Base-by-base conservation (phyloP, 92 coral and sea anemone genomes). In the Zoanthus sociatus region DNA sequence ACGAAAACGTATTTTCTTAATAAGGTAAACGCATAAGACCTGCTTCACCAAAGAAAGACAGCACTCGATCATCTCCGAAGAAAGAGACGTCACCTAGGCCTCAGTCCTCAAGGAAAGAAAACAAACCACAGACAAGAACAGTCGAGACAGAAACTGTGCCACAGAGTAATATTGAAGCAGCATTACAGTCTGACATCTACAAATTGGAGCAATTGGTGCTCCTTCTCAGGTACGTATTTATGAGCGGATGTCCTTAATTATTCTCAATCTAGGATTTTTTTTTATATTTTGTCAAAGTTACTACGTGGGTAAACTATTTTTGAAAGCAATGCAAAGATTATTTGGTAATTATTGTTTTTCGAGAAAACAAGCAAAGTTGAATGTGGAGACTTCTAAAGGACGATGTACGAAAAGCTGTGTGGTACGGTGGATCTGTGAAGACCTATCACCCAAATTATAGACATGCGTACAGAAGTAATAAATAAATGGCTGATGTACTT, bases 131-230 rank as follows among this genome's bases (percentile, higher is more conserved):
- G 91, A 96, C 94, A 44, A 89, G 93, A 50, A 90, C 95, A 70
- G 98, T 92, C 3, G 97, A 89, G 93, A 96, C 98, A 78, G 98
- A 94, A 93, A 96, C 98, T 88, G 92, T 90, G 63, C 94, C 98
- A 63, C 95, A 92, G 83, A 94, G 93, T 33, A 92, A 89, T 76
- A 92, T 94, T 3, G 98, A 96, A 77, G 98, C 97, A 33, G 88
- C 94, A 37, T 88, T 96, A 14, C 92, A 96, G 84, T 92, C 98
- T 15, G 98, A 96, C 42, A 86, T 96, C 78, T 95, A 92, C 73
- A 96, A 96, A 88, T 87, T 96, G 26, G 98, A 96, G 64, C 98
- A 96, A 70, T 86, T 96, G 75, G 98, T 96, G 14, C 76, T 96
- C 44, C 86, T 96, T 71, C 92, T 94, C n/a, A 94, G 98, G 98